Evolutionary conservation across 2,113 vertebrate genomes (phyloP), one percentile per base, ranked within the genome.

Genomic region (Uropsilus gracilis): DNA sequence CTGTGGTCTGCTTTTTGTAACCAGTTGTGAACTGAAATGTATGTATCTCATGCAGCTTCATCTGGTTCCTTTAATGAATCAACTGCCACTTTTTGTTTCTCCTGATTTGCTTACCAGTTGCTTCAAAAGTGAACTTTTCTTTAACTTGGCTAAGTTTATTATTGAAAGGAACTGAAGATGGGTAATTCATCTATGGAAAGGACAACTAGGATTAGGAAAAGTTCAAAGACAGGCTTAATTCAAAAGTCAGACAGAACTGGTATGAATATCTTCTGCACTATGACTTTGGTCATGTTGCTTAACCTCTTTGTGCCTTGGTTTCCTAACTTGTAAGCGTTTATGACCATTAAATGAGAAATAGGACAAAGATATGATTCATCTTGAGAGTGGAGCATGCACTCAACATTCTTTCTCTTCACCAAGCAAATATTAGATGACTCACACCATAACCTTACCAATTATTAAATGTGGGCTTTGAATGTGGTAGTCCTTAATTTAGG

Each of bases 71-170:
- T 30, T 48, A 26, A 44, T 69, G 8, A 8, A 26, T 78, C 44
- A 77, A 32, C 78, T 50, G 50, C 17, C 24, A 8, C 26, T 63
- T 77, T 73, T 48, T 78, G 18, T 84, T 72, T 80, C 22, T 86
- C 42, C 32, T 37, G 37, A 13, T 88, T 88, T 82, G 8, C 64
- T 50, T 61, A 37, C 30, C 48, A 81, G 9, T 95, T 90, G 82
- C 39, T 48, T 94, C 39, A 69, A 87, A 86, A 90, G 10, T 84
- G 61, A 42, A 20, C 57, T 87, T 83, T 91, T 89, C 73, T 86
- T 91, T 87, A 39, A 42, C 14, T 64, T 66, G 57, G 66, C 2
- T 78, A n/a, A 53, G 11, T 76, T 87, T 75, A 42, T 86, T 64
- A 46, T 59, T 63, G 32, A 89, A 12, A 20, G 26, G 68, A 9